Conservation (phyloP, 2,888 invertebrate species). For the Dolomedes plantarius region DNA sequence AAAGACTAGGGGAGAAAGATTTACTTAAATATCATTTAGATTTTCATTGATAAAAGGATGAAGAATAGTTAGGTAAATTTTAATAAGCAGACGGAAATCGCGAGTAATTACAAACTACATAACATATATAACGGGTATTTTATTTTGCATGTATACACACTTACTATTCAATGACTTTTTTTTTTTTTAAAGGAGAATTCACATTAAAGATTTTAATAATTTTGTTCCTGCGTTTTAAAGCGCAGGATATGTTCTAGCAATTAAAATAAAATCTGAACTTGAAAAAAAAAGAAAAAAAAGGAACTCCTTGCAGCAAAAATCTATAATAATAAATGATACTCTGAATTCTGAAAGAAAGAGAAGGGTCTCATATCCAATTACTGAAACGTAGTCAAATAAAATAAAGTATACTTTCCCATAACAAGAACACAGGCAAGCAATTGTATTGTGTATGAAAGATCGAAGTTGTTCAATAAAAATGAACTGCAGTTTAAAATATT, state of each 20-base stretch:
- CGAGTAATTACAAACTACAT: too few species aligned
- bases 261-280: neutral
- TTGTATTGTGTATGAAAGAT: constrained; percentile 2
- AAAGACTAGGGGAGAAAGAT: neutral
- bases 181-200: too few species aligned
- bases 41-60: neutral
- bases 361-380: neutral
- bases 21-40: neutral
- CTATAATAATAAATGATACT: neutral
- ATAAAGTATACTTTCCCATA: neutral
- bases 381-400: neutral
- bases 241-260: neutral
- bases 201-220: too few species aligned
- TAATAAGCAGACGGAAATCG: too few species aligned
- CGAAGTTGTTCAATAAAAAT: neutral
- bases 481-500: too few species aligned
- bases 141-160: neutral
- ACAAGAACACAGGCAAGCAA: neutral
- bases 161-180: too few species aligned
- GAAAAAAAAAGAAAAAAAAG: too few species aligned
- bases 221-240: neutral
- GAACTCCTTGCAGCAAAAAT: neutral
- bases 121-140: neutral
- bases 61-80: too few species aligned
- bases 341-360: neutral